Evolutionary conservation across 1,140 invertebrate species (phyloP).

Genomic region (Drosophila nannoptera): DNA sequence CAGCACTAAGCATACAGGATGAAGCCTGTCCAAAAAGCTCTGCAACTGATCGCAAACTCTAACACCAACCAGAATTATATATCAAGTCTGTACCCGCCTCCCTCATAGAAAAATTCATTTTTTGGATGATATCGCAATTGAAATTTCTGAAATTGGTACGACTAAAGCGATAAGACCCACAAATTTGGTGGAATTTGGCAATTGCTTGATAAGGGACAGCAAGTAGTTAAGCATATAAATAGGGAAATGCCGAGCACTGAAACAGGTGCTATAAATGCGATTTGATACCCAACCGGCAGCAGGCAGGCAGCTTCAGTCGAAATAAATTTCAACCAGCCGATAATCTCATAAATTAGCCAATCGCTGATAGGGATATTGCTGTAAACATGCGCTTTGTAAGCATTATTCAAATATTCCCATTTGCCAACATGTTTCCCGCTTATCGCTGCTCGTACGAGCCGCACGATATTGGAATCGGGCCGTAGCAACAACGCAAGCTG

Average conservation of each 20-base stretch:
- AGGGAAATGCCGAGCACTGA: not conserved
- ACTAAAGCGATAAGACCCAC: too few relatives aligned
- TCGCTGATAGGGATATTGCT: not conserved
- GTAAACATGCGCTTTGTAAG: not conserved
- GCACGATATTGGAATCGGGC: not conserved
- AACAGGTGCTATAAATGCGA: not conserved
- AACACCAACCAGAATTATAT: not conserved
- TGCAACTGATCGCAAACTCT: too few relatives aligned
- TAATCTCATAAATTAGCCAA: not conserved
- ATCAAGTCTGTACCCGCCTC: not conserved
- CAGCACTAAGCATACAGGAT: not conserved
- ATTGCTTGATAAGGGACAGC: too few relatives aligned
- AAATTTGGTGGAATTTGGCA: not conserved
- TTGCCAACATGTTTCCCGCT: constrained; percentile 3
- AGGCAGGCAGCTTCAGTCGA: not conserved
- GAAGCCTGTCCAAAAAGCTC: too few relatives aligned
- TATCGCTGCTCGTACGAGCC: not conserved
- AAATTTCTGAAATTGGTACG: too few relatives aligned
- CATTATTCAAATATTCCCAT: not conserved
- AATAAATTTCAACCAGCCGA: not conserved
- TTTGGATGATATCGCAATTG: too few relatives aligned
- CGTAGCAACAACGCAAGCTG: not conserved
- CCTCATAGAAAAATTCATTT: too few relatives aligned
- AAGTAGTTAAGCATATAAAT: not conserved
- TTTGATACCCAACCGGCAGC: too few relatives aligned